A percentile compares a stretch with the other conserved stretches of the same genome.
phyloP scores from a whole-genome alignment of 92 coral and sea anemone species.

The Meandrina meandrites region DNA sequence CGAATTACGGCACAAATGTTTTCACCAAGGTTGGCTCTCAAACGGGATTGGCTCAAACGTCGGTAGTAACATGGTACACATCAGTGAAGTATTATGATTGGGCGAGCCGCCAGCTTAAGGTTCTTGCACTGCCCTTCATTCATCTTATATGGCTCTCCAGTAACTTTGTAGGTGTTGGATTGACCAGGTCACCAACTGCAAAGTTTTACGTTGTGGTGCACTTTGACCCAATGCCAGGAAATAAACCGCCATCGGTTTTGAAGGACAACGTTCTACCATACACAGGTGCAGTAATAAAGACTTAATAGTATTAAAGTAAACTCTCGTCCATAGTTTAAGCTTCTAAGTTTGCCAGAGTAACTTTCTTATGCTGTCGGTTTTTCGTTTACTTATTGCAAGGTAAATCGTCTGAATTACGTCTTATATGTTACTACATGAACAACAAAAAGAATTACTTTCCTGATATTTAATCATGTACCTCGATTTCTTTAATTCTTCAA shows the following conservation, averaged over 20 bases:
- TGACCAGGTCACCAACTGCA: constrained; percentile 64
- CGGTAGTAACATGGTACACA: constrained; percentile 68
- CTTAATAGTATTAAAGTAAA: too few species aligned
- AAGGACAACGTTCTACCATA: constrained; percentile 74
- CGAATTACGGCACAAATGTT: constrained; percentile 68
- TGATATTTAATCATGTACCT: neutral
- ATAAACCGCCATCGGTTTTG: constrained; percentile 38
- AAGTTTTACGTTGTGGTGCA: constrained; percentile 65
- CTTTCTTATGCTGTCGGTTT: too few species aligned
- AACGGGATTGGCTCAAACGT: constrained; percentile 60
- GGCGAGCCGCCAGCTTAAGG: constrained; percentile 62
- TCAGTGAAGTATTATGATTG: constrained; percentile 72
- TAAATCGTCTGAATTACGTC: too few species aligned
- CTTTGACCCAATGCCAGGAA: constrained; percentile 59
- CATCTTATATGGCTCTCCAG: constrained; percentile 64
- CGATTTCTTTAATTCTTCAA: neutral
- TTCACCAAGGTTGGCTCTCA: constrained; percentile 48
- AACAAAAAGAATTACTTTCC: neutral
- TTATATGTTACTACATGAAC: too few species aligned
- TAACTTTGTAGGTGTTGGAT: constrained; percentile 71
- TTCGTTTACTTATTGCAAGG: too few species aligned
- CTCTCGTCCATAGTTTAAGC: too few species aligned
- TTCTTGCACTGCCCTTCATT: constrained; percentile 63
- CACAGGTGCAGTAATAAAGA: constrained; percentile 53
- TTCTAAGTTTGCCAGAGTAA: too few species aligned